phyloP scores from a whole-genome alignment of 2,797 vertebrate genomes.

The Cirrhinus molitorella region DNA sequence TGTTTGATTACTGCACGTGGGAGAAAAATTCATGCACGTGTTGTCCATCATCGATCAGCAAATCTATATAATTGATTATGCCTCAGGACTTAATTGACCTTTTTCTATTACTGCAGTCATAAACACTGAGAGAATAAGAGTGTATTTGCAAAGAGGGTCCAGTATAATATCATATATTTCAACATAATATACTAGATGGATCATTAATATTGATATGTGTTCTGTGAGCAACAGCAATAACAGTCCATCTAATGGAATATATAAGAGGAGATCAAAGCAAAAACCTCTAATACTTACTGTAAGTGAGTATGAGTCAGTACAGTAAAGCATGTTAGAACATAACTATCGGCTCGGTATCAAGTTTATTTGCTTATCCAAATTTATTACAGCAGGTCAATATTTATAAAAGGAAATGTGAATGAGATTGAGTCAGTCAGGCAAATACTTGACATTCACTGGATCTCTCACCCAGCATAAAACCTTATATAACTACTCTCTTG shows the following conservation, averaged over 20 bases:
- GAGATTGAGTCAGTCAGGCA: neutral
- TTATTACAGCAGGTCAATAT: neutral
- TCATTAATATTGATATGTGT: constrained; percentile 16
- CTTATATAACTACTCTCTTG: constrained; percentile 26
- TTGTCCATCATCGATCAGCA: constrained; percentile 1
- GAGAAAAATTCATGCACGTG: constrained; percentile 1
- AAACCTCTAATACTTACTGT: neutral
- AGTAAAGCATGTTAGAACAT: neutral
- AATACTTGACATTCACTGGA: constrained; percentile 24
- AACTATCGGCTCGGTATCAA: neutral
- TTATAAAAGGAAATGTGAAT: neutral
- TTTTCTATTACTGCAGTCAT: neutral
- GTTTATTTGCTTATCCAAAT: neutral
- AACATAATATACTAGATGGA: neutral
- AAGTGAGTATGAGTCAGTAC: neutral
- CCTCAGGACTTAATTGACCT: constrained; percentile 9
- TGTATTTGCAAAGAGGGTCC: neutral
- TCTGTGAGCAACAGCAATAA: neutral
- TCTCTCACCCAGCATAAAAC: neutral
- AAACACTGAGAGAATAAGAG: neutral
- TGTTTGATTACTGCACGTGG: neutral
- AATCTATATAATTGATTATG: constrained; percentile 28
- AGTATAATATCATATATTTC: constrained; percentile 1
- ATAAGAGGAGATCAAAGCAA: neutral
- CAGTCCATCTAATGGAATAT: neutral